A percentile compares a stretch with the other conserved stretches of the same genome.
Evolutionary conservation across 2,113 vertebrate genomes (phyloP).

Genomic region (Python bivittatus): DNA sequence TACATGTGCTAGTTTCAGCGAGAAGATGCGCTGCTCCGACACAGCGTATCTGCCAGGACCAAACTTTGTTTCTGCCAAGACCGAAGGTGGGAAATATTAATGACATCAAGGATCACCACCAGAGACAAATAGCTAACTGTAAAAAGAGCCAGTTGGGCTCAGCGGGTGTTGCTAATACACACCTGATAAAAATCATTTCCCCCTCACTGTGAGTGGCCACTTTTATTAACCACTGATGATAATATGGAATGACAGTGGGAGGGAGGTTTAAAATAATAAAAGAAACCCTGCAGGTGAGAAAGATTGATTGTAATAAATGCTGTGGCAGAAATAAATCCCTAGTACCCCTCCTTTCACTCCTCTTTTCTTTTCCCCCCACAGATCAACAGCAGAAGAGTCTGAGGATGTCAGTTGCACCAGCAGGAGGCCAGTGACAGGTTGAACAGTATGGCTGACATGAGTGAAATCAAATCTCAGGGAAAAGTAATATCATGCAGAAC

Average conservation of each 20-base stretch:
- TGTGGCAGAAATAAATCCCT: conserved; percentile 57
- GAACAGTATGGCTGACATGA: conserved; percentile 53
- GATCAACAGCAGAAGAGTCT: conserved; percentile 21
- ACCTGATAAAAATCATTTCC: conserved; percentile 63
- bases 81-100: conserved; percentile 41
- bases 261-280: conserved; percentile 67
- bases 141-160: conserved; percentile 68
- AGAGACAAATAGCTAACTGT: conserved; percentile 68
- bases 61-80: conserved; percentile 43
- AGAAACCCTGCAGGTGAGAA: conserved; percentile 65
- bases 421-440: conserved; percentile 56
- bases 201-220: conserved; percentile 63
- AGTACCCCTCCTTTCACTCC: not conserved
- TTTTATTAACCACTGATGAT: conserved; percentile 70
- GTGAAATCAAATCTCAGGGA: conserved; percentile 48
- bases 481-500: conserved; percentile 21
- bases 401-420: conserved; percentile 50
- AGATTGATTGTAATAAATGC: conserved; percentile 67
- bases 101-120: conserved; percentile 41
- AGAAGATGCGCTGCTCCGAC: not conserved
- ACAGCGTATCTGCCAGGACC: not conserved
- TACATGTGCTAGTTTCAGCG: not conserved
- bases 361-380: not conserved
- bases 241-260: conserved; percentile 65
- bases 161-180: conserved; percentile 67